Conservation (phyloP, 2,888 invertebrate species). For the Timema podura region DNA sequence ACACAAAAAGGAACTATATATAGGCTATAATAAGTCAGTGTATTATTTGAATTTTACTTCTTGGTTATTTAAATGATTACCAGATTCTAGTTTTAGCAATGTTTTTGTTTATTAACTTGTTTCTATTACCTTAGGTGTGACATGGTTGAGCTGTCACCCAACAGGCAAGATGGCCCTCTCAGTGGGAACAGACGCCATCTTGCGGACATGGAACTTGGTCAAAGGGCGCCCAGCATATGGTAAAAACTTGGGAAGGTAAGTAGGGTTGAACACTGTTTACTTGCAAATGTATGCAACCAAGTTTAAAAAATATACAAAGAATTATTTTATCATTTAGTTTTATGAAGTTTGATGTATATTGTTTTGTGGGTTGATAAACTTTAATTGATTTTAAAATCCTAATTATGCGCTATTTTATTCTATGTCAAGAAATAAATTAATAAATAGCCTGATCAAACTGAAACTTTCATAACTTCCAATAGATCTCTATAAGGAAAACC, state of each 20-base stretch:
- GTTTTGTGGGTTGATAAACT: too few species aligned
- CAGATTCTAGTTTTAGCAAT: conserved; percentile 6
- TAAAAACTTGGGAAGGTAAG: conserved; percentile 64
- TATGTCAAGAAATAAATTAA: too few species aligned
- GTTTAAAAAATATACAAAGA: not conserved
- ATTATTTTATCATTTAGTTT: too few species aligned
- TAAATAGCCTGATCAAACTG: too few species aligned
- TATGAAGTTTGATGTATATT: too few species aligned
- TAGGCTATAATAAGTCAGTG: too few species aligned
- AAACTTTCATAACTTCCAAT: too few species aligned
- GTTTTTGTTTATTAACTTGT: conserved; percentile 10
- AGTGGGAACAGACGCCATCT: conserved; percentile 75
- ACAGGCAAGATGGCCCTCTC: conserved; percentile 85
- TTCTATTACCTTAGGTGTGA: conserved; percentile 55
- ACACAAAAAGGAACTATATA: too few species aligned
- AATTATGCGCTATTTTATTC: too few species aligned
- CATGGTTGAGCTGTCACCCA: conserved; percentile 77
- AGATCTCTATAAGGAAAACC: too few species aligned
- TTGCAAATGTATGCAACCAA: not conserved
- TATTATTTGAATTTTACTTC: too few species aligned
- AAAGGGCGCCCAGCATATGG: conserved; percentile 88
- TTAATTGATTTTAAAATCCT: too few species aligned
- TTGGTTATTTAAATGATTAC: not conserved
- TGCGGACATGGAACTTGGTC: conserved; percentile 91
- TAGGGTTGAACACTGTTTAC: not conserved